phyloP scores from a whole-genome alignment of 1,140 invertebrate species.

The Euglossa dilemma region DNA sequence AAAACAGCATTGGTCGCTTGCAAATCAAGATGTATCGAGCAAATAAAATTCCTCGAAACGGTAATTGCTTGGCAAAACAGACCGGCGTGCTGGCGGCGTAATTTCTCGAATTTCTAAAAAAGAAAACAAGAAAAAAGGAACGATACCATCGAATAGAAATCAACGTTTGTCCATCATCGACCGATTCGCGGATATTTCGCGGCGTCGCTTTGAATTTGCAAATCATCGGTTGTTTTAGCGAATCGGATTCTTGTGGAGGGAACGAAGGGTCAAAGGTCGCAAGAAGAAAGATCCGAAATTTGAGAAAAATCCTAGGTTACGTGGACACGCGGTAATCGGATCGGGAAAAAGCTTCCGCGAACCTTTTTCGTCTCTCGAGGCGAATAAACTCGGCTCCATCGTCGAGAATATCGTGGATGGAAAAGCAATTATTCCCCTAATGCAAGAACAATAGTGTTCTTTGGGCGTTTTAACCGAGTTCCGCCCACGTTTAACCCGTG shows the following conservation, averaged over 20 bases:
- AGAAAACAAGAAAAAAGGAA: too few species aligned
- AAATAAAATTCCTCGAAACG: neutral
- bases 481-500: neutral
- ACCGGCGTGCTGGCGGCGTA: too few species aligned
- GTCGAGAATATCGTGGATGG: neutral
- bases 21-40: neutral
- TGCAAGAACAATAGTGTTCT: neutral
- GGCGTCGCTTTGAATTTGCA: too few species aligned
- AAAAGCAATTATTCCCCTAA: conserved; percentile 14
- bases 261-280: too few species aligned
- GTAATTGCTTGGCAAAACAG: neutral
- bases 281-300: too few species aligned
- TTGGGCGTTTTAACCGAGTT: neutral
- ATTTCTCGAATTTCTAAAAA: too few species aligned
- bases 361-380: neutral
- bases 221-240: too few species aligned
- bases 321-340: neutral
- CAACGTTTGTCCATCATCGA: too few species aligned
- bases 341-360: neutral
- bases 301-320: too few species aligned
- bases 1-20: neutral
- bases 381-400: neutral
- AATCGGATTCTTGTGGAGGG: too few species aligned
- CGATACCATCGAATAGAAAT: too few species aligned
- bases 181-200: too few species aligned